Evolutionary conservation across 2,113 vertebrate genomes (phyloP), one percentile per base, ranked within the genome.

Genomic region (Pterocles gutturalis): DNA sequence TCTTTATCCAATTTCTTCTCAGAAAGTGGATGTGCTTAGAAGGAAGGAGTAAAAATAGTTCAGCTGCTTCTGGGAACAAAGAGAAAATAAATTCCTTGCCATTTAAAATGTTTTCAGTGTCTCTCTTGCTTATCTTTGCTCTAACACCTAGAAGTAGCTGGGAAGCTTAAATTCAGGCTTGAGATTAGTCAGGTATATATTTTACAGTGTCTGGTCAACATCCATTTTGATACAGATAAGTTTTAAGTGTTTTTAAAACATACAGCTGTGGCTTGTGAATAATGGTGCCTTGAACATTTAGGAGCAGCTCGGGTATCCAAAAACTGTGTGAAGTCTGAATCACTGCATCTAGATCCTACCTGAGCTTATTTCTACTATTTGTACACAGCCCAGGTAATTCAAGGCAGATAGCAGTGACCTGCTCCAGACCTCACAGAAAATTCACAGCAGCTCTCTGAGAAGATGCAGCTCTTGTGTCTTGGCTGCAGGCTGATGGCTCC

Each of bases 201-300:
- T 84, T 90, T 88, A 92, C 46, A 43, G 46, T 51, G 58, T 83
- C 88, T 96, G 85, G 65, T 95, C 85, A 90, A 81, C 41, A 75
- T 90, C 69, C 51, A 88, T 70, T 92, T 90, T 93, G 75, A 96
- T 91, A 80, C 0, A 3, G 83, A 19, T 38, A 92, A 84, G 33
- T 29, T 72, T 62, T 64, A 94, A 83, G 70, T 54, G 64, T 88
- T 93, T 96, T 81, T 81, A 93, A 92, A 95, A 67, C 71, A 72
- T 53, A 64, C 36, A 85, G 78, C 41, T 90, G 92, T 73, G 87
- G 29, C 54, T 80, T 28, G 22, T 80, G 89, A 94, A 58, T 77
- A 80, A 90, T 46, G 66, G 72, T 29, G 62, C 51, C n/a, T 31
- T 15, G 62, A 86, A 73, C n/a, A 64, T 3, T 29, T 15, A 86